Evolutionary conservation across 2,888 invertebrate species (phyloP).

Genomic region (Pyrrhia umbra): DNA sequence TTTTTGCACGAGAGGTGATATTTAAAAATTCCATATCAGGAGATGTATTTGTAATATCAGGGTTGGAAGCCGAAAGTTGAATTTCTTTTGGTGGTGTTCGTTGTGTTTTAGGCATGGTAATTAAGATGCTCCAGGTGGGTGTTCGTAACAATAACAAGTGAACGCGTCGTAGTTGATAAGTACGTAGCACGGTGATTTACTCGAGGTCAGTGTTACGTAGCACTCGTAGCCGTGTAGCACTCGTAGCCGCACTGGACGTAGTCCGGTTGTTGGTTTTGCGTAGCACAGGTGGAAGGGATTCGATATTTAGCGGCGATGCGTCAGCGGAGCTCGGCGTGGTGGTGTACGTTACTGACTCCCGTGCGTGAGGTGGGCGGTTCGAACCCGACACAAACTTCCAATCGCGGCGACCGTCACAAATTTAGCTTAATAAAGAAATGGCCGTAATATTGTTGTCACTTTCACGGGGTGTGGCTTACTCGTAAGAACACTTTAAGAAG

Average conservation of each 20-base stretch:
- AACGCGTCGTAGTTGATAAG: constrained; percentile 4
- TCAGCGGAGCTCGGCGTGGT: constrained; percentile 8
- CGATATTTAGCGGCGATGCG: constrained; percentile 2
- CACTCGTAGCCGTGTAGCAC: background rate
- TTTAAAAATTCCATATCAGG: background rate
- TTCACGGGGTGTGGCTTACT: constrained; percentile 8
- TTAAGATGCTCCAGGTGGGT: background rate
- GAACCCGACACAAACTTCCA: constrained; percentile 5
- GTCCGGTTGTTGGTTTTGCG: background rate
- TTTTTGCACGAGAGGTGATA: constrained; percentile 5
- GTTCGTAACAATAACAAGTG: background rate
- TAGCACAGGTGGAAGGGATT: constrained; percentile 4
- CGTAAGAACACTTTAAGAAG: constrained; percentile 1
- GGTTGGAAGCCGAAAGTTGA: constrained; percentile 8
- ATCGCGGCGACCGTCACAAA: constrained; percentile 1
- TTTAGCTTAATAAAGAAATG: background rate
- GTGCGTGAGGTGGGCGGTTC: constrained; percentile 6
- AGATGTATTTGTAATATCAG: constrained; percentile 3
- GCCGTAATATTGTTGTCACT: constrained; percentile 4
- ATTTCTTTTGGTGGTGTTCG: constrained; percentile 3
- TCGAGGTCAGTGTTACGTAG: background rate
- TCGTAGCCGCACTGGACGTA: background rate
- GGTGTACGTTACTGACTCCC: constrained; percentile 5
- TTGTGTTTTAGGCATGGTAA: constrained; percentile 7
- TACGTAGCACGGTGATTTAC: background rate